These are phyloP conservation scores for Oenanthe oenanthe DNA, from an alignment of 2,113 vertebrate species.

Conservation along the genomic window DNA sequence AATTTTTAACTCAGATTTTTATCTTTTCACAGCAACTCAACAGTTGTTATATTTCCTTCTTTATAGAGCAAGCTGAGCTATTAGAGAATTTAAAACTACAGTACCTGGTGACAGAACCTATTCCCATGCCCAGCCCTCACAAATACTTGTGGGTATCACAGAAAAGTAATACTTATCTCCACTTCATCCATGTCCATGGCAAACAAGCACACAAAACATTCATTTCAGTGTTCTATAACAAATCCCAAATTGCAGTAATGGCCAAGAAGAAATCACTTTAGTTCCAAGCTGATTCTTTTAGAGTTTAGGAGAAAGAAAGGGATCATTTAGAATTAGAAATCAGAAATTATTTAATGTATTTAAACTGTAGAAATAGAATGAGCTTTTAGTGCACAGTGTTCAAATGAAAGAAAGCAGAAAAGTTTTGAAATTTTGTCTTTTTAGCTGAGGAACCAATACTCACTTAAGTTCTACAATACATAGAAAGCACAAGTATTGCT, in stretches of 20 bases:
- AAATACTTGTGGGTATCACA: no score
- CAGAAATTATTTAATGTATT: no score
- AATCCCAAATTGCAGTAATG: not conserved
- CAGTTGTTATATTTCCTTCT: not conserved
- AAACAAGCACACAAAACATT: not conserved
- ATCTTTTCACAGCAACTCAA: not conserved
- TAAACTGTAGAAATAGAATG: no score
- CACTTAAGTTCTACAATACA: not conserved
- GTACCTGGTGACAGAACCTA: not conserved
- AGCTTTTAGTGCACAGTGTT: not conserved
- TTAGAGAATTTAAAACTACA: not conserved
- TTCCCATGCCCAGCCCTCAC: not conserved
- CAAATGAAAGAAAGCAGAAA: not conserved
- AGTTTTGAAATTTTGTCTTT: not conserved
- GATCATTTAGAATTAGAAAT: not conserved
- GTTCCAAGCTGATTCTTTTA: not conserved
- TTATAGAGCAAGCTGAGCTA: not conserved
- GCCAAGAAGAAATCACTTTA: not conserved
- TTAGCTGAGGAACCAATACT: not conserved
- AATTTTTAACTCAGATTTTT: not conserved
- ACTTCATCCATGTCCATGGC: fast-evolving
- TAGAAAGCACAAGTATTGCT: not conserved
- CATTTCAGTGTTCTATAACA: not conserved
- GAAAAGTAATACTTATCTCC: not conserved
- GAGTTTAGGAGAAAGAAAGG: not conserved